phyloP scores from a whole-genome alignment of 37 sponge, comb jelly and placozoan species.

The Diacarnus erythraeanus region DNA sequence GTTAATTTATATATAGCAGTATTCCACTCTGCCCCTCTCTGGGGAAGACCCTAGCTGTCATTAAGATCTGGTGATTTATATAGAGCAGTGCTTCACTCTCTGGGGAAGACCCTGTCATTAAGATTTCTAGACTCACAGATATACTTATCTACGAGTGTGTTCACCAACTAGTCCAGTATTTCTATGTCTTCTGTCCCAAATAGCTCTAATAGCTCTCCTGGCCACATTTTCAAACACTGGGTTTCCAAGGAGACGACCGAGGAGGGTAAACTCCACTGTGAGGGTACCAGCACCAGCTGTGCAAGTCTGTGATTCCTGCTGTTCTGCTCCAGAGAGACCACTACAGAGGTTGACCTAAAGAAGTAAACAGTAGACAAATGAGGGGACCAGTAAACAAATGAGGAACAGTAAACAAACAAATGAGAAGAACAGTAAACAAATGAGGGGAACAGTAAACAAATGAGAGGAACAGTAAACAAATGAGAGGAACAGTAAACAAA shows the following conservation, averaged over 20 bases:
- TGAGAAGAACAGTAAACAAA: neutral
- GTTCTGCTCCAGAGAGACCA: constrained; percentile 53
- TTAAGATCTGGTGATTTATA: neutral
- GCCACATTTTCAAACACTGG: constrained; percentile 86
- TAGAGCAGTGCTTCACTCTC: neutral
- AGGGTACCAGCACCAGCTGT: constrained; percentile 95
- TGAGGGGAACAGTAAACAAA: neutral
- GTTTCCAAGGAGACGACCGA: constrained; percentile 88
- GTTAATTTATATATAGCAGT: too few relatives aligned
- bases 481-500: neutral
- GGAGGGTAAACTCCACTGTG: constrained; percentile 86
- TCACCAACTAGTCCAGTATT: constrained; percentile 90
- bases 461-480: neutral
- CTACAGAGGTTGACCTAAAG: constrained; percentile 83
- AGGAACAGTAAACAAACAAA: neutral
- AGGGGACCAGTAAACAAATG: neutral
- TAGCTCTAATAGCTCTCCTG: constrained; percentile 76
- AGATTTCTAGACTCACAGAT: neutral
- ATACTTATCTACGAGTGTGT: neutral
- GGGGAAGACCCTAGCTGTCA: too few relatives aligned
- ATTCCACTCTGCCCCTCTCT: too few relatives aligned
- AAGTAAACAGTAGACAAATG: too few relatives aligned
- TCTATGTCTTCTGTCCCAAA: constrained; percentile 76
- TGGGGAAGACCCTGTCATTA: too few relatives aligned
- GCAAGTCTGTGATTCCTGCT: constrained; percentile 61